A percentile compares a stretch with the other conserved stretches of the same genome.
These are phyloP conservation scores for Anagyrus pseudococci DNA, from an alignment of 2,888 invertebrate genomes.

Conservation along the genomic window DNA sequence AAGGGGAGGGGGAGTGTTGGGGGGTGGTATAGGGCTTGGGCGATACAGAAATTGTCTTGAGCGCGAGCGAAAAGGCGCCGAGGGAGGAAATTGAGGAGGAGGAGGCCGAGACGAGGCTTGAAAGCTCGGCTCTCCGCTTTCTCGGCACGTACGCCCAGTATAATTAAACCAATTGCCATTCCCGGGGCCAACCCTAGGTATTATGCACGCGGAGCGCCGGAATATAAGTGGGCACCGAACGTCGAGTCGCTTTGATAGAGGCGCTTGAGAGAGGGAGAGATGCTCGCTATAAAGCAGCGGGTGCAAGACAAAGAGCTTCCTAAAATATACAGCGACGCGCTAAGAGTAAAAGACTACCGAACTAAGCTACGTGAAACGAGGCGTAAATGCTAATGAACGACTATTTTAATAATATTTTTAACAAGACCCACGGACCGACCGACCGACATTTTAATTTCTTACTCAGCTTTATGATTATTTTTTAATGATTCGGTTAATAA, in stretches of 20 bases:
- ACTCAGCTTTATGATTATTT: too few species aligned
- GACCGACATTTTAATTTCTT: too few species aligned
- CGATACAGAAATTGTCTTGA: neutral
- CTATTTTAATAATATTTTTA: too few species aligned
- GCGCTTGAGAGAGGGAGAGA: slow-evolving; percentile 1
- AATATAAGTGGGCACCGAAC: slow-evolving; percentile 35
- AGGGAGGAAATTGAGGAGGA: neutral
- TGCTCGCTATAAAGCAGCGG: neutral
- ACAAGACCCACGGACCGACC: too few species aligned
- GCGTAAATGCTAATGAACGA: too few species aligned
- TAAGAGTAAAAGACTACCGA: too few species aligned
- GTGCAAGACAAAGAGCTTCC: slow-evolving; percentile 5
- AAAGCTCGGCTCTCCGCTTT: slow-evolving; percentile 23
- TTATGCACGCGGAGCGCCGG: slow-evolving; percentile 21
- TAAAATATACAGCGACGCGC: neutral
- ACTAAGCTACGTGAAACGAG: too few species aligned
- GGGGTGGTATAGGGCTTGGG: too few species aligned
- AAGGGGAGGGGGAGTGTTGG: too few species aligned
- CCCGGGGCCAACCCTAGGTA: slow-evolving; percentile 14
- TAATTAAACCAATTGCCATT: slow-evolving; percentile 39
- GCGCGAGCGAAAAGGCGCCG: neutral
- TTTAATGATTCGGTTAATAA: too few species aligned
- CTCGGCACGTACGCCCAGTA: slow-evolving; percentile 33
- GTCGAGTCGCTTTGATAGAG: slow-evolving; percentile 31
- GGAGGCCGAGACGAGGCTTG: slow-evolving; percentile 7